phyloP scores from a whole-genome alignment of 2,797 vertebrate species.

The Stomatorhinus walkeri region DNA sequence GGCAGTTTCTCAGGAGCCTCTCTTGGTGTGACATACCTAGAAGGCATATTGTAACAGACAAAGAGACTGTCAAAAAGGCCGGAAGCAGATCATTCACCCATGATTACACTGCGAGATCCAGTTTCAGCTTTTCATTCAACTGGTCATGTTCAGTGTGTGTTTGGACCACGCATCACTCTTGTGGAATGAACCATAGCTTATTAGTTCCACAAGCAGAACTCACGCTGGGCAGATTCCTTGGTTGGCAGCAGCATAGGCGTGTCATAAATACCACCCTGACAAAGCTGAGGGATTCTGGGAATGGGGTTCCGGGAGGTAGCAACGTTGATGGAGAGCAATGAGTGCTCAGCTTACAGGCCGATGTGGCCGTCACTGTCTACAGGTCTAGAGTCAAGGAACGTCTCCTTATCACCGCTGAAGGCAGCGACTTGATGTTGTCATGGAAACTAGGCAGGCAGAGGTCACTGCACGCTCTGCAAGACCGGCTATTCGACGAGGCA shows the following conservation, averaged over 20 bases:
- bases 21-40: background rate
- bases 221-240: background rate
- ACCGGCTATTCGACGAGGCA: background rate
- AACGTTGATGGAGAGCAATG: background rate
- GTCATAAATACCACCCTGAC: background rate
- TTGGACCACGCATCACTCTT: background rate
- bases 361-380: background rate
- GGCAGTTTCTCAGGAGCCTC: background rate
- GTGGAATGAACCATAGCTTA: background rate
- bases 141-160: background rate
- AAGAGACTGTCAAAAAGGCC: background rate
- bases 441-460: slow-evolving; percentile 61
- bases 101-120: background rate
- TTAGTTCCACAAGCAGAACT: background rate
- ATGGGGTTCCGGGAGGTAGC: background rate
- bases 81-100: background rate
- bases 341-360: background rate
- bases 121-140: background rate
- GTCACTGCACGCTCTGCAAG: slow-evolving; percentile 36
- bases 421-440: slow-evolving; percentile 56
- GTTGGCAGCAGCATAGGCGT: background rate
- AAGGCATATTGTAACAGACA: background rate
- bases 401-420: slow-evolving; percentile 36
- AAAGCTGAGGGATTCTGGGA: background rate
- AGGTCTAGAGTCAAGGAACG: slow-evolving; percentile 37